Evolutionary conservation across 2,888 invertebrate genomes (phyloP).

Genomic region (Nomada hirtipes): DNA sequence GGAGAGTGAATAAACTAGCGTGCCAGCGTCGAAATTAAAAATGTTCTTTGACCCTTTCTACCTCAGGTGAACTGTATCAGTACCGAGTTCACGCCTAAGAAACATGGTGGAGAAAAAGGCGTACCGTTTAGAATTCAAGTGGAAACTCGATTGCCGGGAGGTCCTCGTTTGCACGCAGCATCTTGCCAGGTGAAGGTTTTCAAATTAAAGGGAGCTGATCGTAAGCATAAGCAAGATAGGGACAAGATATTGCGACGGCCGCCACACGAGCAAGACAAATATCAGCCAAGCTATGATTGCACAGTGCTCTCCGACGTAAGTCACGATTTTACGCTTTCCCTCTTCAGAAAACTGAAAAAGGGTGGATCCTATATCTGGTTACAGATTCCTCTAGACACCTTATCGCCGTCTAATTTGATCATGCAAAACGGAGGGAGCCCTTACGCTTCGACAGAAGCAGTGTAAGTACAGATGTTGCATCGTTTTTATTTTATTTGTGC

Average conservation of each 20-base stretch:
- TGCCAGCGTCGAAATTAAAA: background rate
- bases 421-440: slow-evolving; percentile 77
- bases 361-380: slow-evolving; percentile 42
- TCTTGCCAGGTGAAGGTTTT: slow-evolving; percentile 98
- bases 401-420: slow-evolving; percentile 73
- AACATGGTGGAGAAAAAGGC: slow-evolving; percentile 99
- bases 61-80: slow-evolving; percentile 95
- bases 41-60: background rate
- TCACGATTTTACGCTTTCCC: slow-evolving; percentile 25
- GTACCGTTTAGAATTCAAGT: slow-evolving; percentile 98
- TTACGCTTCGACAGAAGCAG: slow-evolving; percentile 76
- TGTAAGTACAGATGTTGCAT: slow-evolving; percentile 71
- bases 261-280: slow-evolving; percentile 94
- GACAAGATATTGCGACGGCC: slow-evolving; percentile 96
- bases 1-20: background rate
- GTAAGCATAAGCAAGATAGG: slow-evolving; percentile 98
- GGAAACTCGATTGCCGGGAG: slow-evolving; percentile 91
- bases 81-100: slow-evolving; percentile 98
- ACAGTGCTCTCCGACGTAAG: slow-evolving; percentile 96
- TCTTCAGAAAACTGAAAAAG: background rate
- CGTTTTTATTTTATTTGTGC: background rate
- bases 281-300: slow-evolving; percentile 97
- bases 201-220: slow-evolving; percentile 97
- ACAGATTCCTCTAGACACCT: slow-evolving; percentile 80
- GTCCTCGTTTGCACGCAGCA: slow-evolving; percentile 93